Conservation (phyloP, 2,113 vertebrate genomes). For the Phalacrocorax pelagicus region DNA sequence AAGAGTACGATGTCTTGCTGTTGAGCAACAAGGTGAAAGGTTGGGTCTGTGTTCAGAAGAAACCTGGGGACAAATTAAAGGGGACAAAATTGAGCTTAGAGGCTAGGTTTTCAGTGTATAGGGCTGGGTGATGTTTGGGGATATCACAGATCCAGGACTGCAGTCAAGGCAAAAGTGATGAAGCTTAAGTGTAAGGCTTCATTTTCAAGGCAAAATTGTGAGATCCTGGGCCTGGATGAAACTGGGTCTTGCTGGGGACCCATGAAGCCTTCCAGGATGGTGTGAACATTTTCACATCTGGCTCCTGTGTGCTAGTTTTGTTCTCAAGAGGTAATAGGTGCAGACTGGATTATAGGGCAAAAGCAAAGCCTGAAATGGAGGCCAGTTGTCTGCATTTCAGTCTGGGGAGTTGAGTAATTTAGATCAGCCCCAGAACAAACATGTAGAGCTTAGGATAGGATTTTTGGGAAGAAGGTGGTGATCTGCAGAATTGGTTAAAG, state of each 20-base stretch:
- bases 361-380: constrained; percentile 8
- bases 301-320: constrained; percentile 13
- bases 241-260: background rate
- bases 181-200: background rate
- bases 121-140: background rate
- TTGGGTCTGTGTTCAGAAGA: background rate
- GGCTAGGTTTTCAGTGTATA: background rate
- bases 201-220: background rate
- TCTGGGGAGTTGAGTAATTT: background rate
- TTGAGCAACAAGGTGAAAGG: background rate
- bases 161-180: background rate
- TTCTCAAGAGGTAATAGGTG: background rate
- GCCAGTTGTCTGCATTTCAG: background rate
- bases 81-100: background rate
- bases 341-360: background rate
- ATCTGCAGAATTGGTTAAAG: background rate
- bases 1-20: background rate
- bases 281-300: background rate
- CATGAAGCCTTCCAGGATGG: background rate
- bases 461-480: background rate
- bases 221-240: background rate
- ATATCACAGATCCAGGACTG: background rate
- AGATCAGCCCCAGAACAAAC: background rate
- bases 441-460: background rate
- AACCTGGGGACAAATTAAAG: background rate